Percentiles rank a stretch among this genome's conserved stretches.
Evolutionary conservation across 2,113 vertebrate species (phyloP).

Genomic region (Oxyura jamaicensis): DNA sequence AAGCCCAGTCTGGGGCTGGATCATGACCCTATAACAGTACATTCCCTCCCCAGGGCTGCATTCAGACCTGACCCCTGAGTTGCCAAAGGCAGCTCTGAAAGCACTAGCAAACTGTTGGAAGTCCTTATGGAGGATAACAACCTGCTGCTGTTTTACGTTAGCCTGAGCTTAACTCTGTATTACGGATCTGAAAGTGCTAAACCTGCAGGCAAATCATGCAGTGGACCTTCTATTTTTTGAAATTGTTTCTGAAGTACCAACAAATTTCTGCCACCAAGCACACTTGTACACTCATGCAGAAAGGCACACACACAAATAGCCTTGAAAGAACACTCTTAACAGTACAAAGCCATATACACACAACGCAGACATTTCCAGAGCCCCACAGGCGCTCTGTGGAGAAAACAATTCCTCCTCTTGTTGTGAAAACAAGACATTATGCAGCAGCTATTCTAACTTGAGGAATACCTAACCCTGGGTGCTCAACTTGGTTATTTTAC

Average conservation of each 20-base stretch:
- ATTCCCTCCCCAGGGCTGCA: not conserved
- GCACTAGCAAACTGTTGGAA: not conserved
- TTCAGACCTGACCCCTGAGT: not conserved
- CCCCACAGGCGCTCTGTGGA: not conserved
- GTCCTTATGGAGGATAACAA: not conserved
- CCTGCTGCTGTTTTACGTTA: not conserved
- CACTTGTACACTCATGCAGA: not conserved
- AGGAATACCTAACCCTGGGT: not conserved
- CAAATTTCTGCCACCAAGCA: not conserved
- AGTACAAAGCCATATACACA: not conserved
- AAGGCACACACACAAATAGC: not conserved
- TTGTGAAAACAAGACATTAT: not conserved
- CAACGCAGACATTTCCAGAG: not conserved
- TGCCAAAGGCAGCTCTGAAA: not conserved
- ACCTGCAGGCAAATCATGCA: not conserved
- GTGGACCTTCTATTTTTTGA: not conserved
- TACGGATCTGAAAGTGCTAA: not conserved
- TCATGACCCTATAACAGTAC: rapidly evolving
- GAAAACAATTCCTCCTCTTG: not conserved
- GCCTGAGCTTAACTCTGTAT: not conserved
- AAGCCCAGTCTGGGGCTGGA: not conserved
- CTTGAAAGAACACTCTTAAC: not conserved
- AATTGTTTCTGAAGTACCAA: not conserved
- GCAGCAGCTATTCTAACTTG: not conserved
- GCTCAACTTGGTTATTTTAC: not conserved